Conservation (phyloP, 2,113 vertebrate genomes). For the Archilochus colubris region DNA sequence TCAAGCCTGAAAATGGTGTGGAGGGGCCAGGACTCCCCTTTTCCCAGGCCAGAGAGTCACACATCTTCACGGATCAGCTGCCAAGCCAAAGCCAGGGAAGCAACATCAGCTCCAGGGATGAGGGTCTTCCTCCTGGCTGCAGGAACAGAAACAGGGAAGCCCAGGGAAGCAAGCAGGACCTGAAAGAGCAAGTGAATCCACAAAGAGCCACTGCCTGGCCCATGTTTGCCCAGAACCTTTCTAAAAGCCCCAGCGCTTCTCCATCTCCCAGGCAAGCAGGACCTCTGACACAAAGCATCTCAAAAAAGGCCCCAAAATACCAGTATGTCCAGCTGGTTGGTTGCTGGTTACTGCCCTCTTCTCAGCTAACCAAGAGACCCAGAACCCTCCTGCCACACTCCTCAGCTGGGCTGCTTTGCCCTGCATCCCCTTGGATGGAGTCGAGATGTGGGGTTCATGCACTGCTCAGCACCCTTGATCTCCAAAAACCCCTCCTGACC, state of each 20-base stretch:
- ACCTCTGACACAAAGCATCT: background rate
- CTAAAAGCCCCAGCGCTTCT: background rate
- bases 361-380: background rate
- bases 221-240: background rate
- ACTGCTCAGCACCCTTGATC: background rate
- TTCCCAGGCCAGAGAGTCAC: background rate
- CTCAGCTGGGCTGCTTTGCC: background rate
- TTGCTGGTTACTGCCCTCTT: background rate
- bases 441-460: rapidly evolving
- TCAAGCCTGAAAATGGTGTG: background rate
- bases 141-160: background rate
- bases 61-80: background rate
- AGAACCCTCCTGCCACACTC: background rate
- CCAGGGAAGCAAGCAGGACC: background rate
- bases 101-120: background rate
- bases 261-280: rapidly evolving
- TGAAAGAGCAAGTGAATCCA: rapidly evolving
- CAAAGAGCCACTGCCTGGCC: rapidly evolving
- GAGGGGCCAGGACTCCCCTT: rapidly evolving
- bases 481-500: background rate
- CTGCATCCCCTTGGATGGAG: background rate
- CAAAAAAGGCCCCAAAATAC: background rate
- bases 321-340: background rate
- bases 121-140: background rate
- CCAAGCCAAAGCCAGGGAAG: background rate